Evolutionary conservation across 2,113 vertebrate species (phyloP).

Genomic region (Stercorarius parasiticus): DNA sequence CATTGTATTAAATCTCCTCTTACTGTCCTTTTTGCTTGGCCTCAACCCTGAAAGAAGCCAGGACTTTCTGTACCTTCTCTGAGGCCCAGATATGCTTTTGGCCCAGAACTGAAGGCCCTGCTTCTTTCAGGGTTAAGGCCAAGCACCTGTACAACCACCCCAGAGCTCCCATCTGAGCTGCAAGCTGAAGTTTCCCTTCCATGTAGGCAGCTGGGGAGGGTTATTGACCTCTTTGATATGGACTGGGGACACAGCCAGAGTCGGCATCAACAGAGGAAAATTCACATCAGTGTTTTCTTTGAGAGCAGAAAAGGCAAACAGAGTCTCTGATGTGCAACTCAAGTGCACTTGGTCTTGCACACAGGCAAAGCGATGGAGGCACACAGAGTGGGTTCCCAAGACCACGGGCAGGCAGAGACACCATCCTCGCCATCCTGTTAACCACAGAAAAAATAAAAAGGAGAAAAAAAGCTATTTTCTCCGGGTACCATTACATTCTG

Average conservation of each 20-base stretch:
- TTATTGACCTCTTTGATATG: constrained; percentile 29
- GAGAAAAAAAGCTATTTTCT: background rate
- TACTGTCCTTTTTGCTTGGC: background rate
- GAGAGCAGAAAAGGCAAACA: constrained; percentile 1
- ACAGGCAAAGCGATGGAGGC: background rate
- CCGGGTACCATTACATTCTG: background rate
- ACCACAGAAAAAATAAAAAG: background rate
- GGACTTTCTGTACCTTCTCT: background rate
- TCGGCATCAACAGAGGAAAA: constrained; percentile 37
- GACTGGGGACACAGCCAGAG: constrained; percentile 37
- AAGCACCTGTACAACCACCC: constrained; percentile 27
- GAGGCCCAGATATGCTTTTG: background rate
- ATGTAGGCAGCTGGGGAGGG: background rate
- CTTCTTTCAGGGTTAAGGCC: constrained; percentile 5
- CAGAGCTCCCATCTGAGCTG: background rate
- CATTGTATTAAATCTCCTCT: background rate
- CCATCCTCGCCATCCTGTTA: background rate
- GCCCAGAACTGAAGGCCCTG: background rate
- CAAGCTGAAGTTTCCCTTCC: background rate
- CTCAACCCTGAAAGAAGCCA: background rate
- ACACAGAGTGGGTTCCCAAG: background rate
- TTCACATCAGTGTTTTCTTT: background rate
- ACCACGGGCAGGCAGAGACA: background rate
- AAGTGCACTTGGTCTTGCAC: background rate
- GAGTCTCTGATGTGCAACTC: background rate